Conservation (phyloP, 1,140 invertebrate species). For the Philotrypesis tridentata region DNA sequence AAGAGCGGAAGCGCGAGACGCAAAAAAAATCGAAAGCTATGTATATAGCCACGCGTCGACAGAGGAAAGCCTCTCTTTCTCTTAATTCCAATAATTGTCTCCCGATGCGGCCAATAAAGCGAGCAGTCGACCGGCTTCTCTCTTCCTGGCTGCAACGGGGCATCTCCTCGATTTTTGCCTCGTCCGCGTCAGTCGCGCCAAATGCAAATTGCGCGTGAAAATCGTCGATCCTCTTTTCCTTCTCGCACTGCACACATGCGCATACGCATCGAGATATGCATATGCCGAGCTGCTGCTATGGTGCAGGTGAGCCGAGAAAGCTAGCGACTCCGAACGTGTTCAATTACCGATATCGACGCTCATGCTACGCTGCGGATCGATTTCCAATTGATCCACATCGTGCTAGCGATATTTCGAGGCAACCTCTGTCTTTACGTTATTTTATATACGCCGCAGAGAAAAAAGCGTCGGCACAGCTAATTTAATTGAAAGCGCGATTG, state of each 20-base stretch:
- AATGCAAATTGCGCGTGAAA: constrained; percentile 13
- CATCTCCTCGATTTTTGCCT: constrained; percentile 18
- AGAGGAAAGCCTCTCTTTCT: too few species aligned
- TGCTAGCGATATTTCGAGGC: too few species aligned
- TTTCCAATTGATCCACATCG: background rate
- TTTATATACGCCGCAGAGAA: background rate
- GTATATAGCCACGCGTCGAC: too few species aligned
- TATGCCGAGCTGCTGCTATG: too few species aligned
- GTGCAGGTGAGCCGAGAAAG: background rate
- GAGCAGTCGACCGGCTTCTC: background rate
- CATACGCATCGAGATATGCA: background rate
- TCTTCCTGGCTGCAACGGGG: too few species aligned
- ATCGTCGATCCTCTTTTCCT: background rate
- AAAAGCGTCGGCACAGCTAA: too few species aligned
- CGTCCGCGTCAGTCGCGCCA: too few species aligned
- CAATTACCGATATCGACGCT: background rate
- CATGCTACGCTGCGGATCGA: background rate
- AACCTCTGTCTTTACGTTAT: background rate
- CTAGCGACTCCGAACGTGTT: background rate
- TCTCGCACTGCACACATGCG: too few species aligned
- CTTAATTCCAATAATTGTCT: too few species aligned
- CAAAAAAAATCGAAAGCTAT: background rate
- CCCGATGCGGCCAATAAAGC: background rate
- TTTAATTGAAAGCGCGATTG: too few species aligned
- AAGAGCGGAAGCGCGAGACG: background rate